A percentile compares a stretch with the other conserved stretches of the same genome.
Conservation (phyloP, 2,797 vertebrate species). For the Poecilia wingei region DNA sequence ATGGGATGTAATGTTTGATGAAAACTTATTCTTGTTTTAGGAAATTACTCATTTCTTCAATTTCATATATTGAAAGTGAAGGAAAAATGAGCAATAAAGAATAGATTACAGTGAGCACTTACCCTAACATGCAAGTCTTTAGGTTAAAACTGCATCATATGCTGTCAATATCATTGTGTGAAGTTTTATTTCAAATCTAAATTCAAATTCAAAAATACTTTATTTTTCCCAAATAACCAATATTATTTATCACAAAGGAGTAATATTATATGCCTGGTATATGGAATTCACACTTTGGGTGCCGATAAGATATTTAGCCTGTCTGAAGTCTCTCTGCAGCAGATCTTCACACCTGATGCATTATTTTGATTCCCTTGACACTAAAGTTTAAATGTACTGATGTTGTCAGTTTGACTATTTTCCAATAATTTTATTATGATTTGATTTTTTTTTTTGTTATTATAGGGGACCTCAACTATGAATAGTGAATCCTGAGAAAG, state of each 20-base stretch:
- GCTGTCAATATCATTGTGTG: neutral
- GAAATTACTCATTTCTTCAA: neutral
- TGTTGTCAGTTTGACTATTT: neutral
- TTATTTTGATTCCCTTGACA: neutral
- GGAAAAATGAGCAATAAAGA: neutral
- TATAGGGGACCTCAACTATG: neutral
- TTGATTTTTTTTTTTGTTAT: neutral
- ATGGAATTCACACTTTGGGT: neutral
- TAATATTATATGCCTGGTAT: neutral
- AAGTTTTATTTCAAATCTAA: neutral
- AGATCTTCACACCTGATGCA: neutral
- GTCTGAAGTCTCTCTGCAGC: neutral
- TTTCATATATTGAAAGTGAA: neutral
- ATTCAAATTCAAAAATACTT: too few species aligned
- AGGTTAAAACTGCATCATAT: neutral
- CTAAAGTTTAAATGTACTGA: neutral
- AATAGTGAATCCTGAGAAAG: neutral
- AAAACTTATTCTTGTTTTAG: neutral
- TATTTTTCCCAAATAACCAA: too few species aligned
- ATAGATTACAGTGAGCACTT: neutral
- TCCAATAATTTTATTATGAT: neutral
- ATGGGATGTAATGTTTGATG: neutral
- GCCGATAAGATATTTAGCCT: neutral
- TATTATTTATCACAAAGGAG: too few species aligned
- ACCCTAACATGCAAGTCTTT: neutral